A percentile compares a stretch with the other conserved stretches of the same genome.
Conservation (phyloP, 2,888 invertebrate genomes). For the Actias luna region DNA sequence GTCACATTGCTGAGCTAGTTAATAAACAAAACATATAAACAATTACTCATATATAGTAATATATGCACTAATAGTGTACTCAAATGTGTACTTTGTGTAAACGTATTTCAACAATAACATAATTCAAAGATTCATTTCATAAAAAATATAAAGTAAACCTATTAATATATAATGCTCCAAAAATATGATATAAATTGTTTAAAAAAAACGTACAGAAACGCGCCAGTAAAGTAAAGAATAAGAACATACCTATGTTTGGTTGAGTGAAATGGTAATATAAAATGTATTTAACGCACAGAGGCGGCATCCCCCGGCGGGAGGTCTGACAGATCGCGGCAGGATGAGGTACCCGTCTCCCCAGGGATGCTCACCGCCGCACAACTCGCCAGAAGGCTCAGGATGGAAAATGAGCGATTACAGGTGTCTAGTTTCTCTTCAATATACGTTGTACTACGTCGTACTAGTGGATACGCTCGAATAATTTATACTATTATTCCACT, state of each 20-base stretch:
- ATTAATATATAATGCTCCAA: not conserved
- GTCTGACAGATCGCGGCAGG: conserved; percentile 72
- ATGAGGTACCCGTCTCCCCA: conserved; percentile 76
- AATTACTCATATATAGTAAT: too few relatives aligned
- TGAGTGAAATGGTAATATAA: conserved; percentile 11
- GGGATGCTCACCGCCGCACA: conserved; percentile 81
- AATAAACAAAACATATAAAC: too few relatives aligned
- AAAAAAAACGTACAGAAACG: not conserved
- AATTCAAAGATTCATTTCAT: not conserved
- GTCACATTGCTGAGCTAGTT: too few relatives aligned
- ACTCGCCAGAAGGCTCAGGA: conserved; percentile 83
- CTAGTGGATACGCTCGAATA: not conserved
- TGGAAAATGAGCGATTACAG: conserved; percentile 89
- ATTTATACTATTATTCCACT: not conserved
- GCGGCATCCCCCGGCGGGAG: conserved; percentile 71
- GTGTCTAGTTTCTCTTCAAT: conserved; percentile 35
- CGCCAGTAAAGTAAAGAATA: conserved; percentile 10
- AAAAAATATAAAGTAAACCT: not conserved
- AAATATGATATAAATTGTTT: not conserved
- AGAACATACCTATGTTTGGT: conserved; percentile 1
- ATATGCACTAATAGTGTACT: too few relatives aligned
- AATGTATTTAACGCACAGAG: conserved; percentile 42
- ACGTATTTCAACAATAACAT: not conserved
- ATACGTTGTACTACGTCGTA: not conserved
- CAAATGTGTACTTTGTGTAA: too few relatives aligned